A percentile compares a stretch with the other conserved stretches of the same genome.
These are phyloP conservation scores for Oryzias sinensis DNA, from an alignment of 2,797 vertebrate species.

Conservation along the genomic window DNA sequence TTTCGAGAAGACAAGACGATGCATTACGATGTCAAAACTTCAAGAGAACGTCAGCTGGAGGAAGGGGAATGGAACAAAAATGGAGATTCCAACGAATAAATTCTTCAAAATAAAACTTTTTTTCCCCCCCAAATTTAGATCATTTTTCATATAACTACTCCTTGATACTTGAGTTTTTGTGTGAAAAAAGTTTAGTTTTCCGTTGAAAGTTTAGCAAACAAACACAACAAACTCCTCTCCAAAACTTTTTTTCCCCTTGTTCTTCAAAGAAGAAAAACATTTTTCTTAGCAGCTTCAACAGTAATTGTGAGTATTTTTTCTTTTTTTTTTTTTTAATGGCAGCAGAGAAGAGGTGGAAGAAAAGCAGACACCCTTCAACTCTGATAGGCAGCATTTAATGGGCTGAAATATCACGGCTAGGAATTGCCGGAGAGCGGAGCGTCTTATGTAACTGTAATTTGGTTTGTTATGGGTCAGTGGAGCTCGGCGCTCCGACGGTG, in stretches of 20 bases:
- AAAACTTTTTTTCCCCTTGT: neutral
- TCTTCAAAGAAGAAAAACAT: neutral
- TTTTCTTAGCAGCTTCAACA: conserved; percentile 29
- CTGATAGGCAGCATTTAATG: conserved; percentile 60
- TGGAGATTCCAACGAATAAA: too few species aligned
- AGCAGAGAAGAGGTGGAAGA: conserved; percentile 26
- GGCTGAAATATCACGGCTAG: conserved; percentile 59
- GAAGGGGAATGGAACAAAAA: too few species aligned
- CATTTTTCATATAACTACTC: too few species aligned
- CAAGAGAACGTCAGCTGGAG: too few species aligned
- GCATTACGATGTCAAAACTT: too few species aligned
- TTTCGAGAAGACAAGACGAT: too few species aligned
- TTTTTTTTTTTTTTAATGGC: conserved; percentile 33
- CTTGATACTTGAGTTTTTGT: too few species aligned
- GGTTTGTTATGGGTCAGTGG: conserved; percentile 68
- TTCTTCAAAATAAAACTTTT: too few species aligned
- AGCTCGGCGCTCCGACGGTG: conserved; percentile 39
- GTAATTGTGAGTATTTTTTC: conserved; percentile 26
- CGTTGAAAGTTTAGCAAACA: too few species aligned
- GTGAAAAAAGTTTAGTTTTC: too few species aligned
- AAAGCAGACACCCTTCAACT: conserved; percentile 56
- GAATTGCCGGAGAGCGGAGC: conserved; percentile 46
- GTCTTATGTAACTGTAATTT: conserved; percentile 58
- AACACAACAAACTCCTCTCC: too few species aligned
- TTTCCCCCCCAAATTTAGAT: too few species aligned